These are phyloP conservation scores for Aphaenogaster rudis DNA, from an alignment of 1,140 invertebrate species.

Conservation along the genomic window DNA sequence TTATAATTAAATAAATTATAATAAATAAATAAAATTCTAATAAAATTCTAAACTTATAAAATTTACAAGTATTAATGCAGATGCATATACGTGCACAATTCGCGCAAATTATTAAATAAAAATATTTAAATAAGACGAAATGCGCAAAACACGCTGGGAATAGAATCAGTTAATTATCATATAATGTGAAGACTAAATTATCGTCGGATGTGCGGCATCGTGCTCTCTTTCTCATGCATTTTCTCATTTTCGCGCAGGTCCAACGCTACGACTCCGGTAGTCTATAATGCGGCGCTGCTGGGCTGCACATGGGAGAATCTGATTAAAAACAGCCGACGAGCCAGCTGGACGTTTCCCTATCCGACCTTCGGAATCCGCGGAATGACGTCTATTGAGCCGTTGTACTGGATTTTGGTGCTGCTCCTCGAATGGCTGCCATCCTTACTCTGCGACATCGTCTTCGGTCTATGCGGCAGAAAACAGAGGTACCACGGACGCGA, in stretches of 20 bases:
- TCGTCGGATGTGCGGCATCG: not conserved
- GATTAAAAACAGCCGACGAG: constrained; percentile 74
- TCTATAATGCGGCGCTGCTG: constrained; percentile 75
- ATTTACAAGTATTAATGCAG: not conserved
- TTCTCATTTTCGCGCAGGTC: constrained; percentile 12
- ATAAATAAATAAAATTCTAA: constrained; percentile 11
- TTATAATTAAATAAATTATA: not conserved
- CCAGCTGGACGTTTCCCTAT: constrained; percentile 76
- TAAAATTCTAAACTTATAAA: not conserved
- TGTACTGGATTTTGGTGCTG: constrained; percentile 77
- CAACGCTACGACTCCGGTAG: not conserved
- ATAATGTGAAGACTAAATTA: not conserved
- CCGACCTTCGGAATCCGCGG: constrained; percentile 80
- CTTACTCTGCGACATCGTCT: constrained; percentile 74
- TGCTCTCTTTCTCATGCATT: not conserved
- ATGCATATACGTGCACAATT: not conserved
- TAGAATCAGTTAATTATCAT: not conserved
- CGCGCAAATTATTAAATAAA: not conserved
- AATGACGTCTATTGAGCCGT: constrained; percentile 74
- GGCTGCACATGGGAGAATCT: constrained; percentile 80
- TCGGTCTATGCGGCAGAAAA: constrained; percentile 73
- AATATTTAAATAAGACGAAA: not conserved
- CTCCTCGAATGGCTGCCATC: constrained; percentile 82
- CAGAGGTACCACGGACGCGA: constrained; percentile 75
- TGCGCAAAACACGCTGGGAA: not conserved